Conservation (phyloP, 2,113 vertebrate genomes). For the Hippopotamus amphibius region DNA sequence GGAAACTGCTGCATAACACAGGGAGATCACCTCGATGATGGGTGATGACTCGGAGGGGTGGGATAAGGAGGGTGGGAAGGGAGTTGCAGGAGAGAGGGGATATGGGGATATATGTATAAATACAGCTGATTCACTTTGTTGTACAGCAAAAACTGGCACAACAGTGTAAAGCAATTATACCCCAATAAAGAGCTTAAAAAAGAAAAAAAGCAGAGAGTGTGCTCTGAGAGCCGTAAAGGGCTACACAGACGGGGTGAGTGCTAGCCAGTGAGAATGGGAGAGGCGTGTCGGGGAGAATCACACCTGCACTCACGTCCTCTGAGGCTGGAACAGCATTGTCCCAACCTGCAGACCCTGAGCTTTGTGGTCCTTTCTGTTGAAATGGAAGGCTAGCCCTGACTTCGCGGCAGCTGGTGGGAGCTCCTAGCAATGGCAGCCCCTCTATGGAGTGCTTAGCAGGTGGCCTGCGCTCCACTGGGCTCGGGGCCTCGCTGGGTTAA, state of each 20-base stretch:
- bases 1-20: too few relatives aligned
- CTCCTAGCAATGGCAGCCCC: too few relatives aligned
- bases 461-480: neutral
- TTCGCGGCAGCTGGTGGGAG: neutral
- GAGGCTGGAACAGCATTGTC: neutral
- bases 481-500: fast-evolving
- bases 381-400: neutral
- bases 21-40: too few relatives aligned
- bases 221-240: neutral
- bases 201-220: neutral
- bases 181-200: too few relatives aligned
- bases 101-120: too few relatives aligned
- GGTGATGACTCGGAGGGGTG: too few relatives aligned
- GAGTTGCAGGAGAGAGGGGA: too few relatives aligned
- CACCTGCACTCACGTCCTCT: neutral
- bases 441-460: too few relatives aligned
- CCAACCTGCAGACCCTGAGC: neutral
- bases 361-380: neutral
- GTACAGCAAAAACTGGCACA: too few relatives aligned
- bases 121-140: too few relatives aligned
- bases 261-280: neutral
- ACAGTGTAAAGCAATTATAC: too few relatives aligned
- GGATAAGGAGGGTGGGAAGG: too few relatives aligned
- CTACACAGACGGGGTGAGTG: fast-evolving
- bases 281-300: neutral